phyloP scores from a whole-genome alignment of 2,113 vertebrate genomes.

The Salvelinus namaycush region DNA sequence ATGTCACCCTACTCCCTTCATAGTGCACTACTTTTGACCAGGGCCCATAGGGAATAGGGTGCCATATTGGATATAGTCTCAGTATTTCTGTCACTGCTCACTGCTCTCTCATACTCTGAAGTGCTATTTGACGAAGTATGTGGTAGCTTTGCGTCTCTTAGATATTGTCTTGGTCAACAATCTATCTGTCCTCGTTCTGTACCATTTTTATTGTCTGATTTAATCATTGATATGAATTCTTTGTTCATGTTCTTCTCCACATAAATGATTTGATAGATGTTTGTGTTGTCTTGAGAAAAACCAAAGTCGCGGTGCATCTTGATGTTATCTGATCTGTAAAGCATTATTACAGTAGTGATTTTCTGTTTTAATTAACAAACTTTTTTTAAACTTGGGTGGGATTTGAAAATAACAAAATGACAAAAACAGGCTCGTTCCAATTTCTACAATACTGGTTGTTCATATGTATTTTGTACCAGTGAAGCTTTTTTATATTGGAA shows the following conservation, averaged over 20 bases:
- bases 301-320: conserved; percentile 97
- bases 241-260: conserved; percentile 73
- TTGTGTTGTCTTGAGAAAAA: conserved; percentile 96
- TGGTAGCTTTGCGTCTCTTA: conserved; percentile 94
- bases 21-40: no score
- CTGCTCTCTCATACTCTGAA: conserved; percentile 86
- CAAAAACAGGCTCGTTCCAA: conserved; percentile 86
- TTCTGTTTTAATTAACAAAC: conserved; percentile 81
- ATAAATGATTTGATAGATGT: conserved; percentile 83
- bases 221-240: conserved; percentile 73
- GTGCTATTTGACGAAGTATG: conserved; percentile 86
- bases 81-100: conserved; percentile 77
- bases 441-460: conserved; percentile 98
- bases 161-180: conserved; percentile 85
- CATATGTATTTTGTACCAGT: conserved; percentile 99
- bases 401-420: conserved; percentile 83
- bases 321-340: conserved; percentile 83
- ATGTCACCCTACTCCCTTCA: no score
- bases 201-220: conserved; percentile 89
- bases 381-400: conserved; percentile 86
- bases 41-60: no score
- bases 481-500: conserved; percentile 99
- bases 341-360: conserved; percentile 74
- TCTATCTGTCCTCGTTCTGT: conserved; percentile 67
- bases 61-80: conserved; percentile 61